Conservation (phyloP, 2,888 invertebrate species). For the Rhogogaster chlorosoma region DNA sequence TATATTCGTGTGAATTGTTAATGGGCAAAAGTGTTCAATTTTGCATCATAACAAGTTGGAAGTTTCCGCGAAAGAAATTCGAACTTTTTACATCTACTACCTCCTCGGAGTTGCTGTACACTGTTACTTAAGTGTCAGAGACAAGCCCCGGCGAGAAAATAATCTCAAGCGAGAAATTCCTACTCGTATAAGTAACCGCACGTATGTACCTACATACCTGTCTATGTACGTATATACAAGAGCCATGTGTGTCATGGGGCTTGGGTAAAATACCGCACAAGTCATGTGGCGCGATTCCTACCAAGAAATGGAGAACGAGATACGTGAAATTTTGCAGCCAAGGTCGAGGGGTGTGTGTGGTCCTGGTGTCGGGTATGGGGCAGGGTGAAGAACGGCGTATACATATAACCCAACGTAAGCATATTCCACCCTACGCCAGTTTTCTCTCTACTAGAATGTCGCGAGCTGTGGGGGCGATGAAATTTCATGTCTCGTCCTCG, state of each 20-base stretch:
- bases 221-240: not conserved
- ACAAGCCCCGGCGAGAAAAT: not conserved
- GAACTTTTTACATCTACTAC: not conserved
- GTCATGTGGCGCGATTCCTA: constrained; percentile 1
- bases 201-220: not conserved
- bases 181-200: not conserved
- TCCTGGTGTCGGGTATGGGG: not conserved
- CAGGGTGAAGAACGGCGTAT: not conserved
- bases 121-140: not conserved
- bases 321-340: constrained; percentile 31
- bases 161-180: not conserved
- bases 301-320: constrained; percentile 22
- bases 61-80: not conserved
- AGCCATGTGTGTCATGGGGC: not conserved
- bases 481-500: constrained; percentile 23
- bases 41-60: not conserved
- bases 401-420: not conserved
- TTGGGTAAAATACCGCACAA: constrained; percentile 21
- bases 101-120: not conserved
- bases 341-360: constrained; percentile 32
- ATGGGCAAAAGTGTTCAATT: not conserved
- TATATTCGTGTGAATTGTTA: not conserved
- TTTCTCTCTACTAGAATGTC: not conserved
- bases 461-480: not conserved
- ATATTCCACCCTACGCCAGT: not conserved